Base-by-base conservation (phyloP, 1,140 invertebrate genomes). In the Maconellicoccus hirsutus region DNA sequence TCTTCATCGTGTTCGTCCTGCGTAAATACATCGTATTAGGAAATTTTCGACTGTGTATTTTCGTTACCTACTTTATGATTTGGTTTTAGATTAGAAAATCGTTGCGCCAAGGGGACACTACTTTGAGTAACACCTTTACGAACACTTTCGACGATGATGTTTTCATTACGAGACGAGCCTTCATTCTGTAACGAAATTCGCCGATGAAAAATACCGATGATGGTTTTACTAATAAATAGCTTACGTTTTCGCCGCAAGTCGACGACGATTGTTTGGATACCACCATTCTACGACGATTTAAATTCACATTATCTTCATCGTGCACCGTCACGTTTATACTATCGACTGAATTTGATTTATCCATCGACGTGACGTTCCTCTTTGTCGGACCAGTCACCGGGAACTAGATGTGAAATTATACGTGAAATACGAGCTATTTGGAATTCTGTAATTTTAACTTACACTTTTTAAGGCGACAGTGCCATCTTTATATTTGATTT, bases 401-500 rank as follows among this genome's bases (percentile, higher is more conserved):
- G n/a, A 52, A 52, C 42, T 52, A 19, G n/a, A 52, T 16, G 10
- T 52, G n/a, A 16, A 52, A 52, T 52, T 19, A 52, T 14, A 38
- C 14, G 33, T 7, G 14, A 38, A 38, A 38, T 7, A 38, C 14
- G 14, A 38, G 33, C n/a, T n/a, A n/a, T 38, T 7, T 38, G 14
- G 21, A 19, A n/a, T n/a, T n/a, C n/a, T n/a, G n/a, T n/a, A n/a
- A n/a, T n/a, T n/a, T n/a, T n/a, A n/a, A 66, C 61, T 66, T 66
- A 66, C 61, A 66, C 61, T 66, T 66, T 66, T 66, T 23, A 66
- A 66, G 4, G 61, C 61, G 1, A 66, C 61, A 10, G 61, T 66
- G 22, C 61, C 61, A 19, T 66, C 61, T 66, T 66, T 66, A 19
- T 66, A 66, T 26, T 66, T 66, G 16, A 66, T 66, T 66, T 66